phyloP scores from a whole-genome alignment of 2,797 vertebrate genomes.

The Danio tinwini region DNA sequence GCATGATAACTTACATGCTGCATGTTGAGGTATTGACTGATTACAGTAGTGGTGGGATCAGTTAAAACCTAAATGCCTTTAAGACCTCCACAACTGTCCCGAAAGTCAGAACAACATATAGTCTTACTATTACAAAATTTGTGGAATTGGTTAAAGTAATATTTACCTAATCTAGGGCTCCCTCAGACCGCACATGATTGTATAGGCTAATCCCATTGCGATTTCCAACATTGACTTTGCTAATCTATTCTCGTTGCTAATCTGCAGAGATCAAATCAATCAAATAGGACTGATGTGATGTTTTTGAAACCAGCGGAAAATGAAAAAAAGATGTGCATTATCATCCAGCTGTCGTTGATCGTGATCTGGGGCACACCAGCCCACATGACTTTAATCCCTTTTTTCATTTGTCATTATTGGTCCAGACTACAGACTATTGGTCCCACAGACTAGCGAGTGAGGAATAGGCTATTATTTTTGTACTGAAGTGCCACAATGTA shows the following conservation, averaged over 20 bases:
- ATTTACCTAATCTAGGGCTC: not conserved
- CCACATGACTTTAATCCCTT: conserved; percentile 1
- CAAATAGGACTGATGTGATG: conserved; percentile 19
- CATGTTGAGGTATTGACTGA: not conserved
- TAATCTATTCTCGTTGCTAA: conserved; percentile 38
- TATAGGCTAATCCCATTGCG: conserved; percentile 31
- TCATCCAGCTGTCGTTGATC: conserved; percentile 15
- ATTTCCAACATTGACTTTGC: conserved; percentile 45
- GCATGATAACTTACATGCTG: too few species aligned
- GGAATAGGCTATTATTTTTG: not conserved
- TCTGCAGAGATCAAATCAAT: conserved; percentile 42
- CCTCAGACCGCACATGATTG: conserved; percentile 24
- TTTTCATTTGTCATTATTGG: conserved; percentile 25
- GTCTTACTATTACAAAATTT: not conserved
- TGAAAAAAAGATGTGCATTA: conserved; percentile 23
- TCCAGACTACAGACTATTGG: too few species aligned
- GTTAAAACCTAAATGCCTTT: not conserved
- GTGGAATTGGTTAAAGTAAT: not conserved
- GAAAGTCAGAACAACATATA: not conserved
- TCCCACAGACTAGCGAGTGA: conserved; percentile 11
- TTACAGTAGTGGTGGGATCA: not conserved
- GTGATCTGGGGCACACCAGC: not conserved
- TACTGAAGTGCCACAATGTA: not conserved
- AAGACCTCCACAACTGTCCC: not conserved
- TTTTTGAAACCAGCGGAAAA: conserved; percentile 29